Base-by-base conservation (phyloP, 1,140 invertebrate species). In the Magallana gigas region DNA sequence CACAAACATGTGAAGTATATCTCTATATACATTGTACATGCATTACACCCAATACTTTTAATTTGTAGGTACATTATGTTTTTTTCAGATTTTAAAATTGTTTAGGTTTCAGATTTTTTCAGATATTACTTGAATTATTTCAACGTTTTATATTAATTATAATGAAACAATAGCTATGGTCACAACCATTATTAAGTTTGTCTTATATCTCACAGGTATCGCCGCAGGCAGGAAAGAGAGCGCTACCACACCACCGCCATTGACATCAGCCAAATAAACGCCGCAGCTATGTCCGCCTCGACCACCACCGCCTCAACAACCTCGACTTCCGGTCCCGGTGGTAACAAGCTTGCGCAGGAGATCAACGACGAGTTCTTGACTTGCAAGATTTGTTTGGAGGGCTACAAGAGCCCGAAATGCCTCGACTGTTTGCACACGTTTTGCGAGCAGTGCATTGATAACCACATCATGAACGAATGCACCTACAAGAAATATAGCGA, bases 401-500 rank as follows among this genome's bases (percentile, higher is more conserved):
- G 56, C 23, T 84, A 84, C 83, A 84, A 62, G 58, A 62, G 29
- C 29, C 83, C 83, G 9, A 84, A 84, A 62, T 60, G 57, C 59
- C 59, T 84, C 14, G 57, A 59, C 23, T 84, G 83, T 18, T 57
- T 84, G 57, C 83, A 84, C 23, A 60, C 83, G 4, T 84, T 84
- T 58, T 84, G 83, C 83, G 59, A 84, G 58, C 57, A 84, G 29
- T 84, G 83, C 58, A 84, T 84, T 18, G 83, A 84, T 16, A 84
- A 84, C 56, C 81, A 83, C 36, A 58, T 83, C 14, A 83, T 83
- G 81, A 84, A 36, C 11, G 94, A 94, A 87, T 93, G 93, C 82
- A 93, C 93, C 29, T 94, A 95, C 91, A 95, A 95, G 89, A 95
- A 95, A 88, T 95, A 95, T 89, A 94, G 92, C 90, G 94, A 95